Percentiles rank a stretch among this genome's conserved stretches.
phyloP scores from a whole-genome alignment of 2,888 invertebrate genomes.

The Trichogramma evanescens region DNA sequence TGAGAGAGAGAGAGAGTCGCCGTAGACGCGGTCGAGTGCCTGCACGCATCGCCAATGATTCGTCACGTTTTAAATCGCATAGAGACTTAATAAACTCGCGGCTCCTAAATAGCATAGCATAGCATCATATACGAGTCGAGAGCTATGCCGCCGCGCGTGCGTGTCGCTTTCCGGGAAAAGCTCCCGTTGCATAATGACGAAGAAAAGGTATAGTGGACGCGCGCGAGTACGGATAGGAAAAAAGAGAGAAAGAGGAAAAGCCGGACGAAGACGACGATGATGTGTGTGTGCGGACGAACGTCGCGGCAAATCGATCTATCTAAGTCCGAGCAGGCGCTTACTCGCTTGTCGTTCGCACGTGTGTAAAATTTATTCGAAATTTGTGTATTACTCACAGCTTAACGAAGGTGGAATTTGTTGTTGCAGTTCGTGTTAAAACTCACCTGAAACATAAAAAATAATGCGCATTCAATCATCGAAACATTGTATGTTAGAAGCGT shows the following conservation, averaged over 20 bases:
- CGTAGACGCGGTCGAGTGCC: neutral
- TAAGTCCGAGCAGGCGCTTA: neutral
- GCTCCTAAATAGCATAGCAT: neutral
- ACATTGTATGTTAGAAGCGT: too few relatives aligned
- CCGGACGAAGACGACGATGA: neutral
- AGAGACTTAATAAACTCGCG: neutral
- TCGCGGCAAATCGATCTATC: slow-evolving; percentile 3
- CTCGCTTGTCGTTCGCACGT: neutral
- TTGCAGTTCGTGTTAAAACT: neutral
- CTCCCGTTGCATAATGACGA: slow-evolving; percentile 16
- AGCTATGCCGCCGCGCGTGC: neutral
- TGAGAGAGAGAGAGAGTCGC: too few relatives aligned
- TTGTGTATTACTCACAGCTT: too few relatives aligned
- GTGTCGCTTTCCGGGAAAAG: slow-evolving; percentile 14
- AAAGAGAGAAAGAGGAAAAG: neutral
- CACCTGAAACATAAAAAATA: slow-evolving; percentile 8
- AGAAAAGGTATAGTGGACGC: too few relatives aligned
- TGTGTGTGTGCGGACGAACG: slow-evolving; percentile 5
- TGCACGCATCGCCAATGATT: neutral
- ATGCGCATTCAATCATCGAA: neutral
- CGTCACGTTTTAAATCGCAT: neutral
- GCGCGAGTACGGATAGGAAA: too few relatives aligned
- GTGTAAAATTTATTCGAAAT: too few relatives aligned
- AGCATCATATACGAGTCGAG: neutral
- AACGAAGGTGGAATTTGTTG: neutral